Conservation (phyloP, 2,113 vertebrate genomes). For the Rhineura floridana region DNA sequence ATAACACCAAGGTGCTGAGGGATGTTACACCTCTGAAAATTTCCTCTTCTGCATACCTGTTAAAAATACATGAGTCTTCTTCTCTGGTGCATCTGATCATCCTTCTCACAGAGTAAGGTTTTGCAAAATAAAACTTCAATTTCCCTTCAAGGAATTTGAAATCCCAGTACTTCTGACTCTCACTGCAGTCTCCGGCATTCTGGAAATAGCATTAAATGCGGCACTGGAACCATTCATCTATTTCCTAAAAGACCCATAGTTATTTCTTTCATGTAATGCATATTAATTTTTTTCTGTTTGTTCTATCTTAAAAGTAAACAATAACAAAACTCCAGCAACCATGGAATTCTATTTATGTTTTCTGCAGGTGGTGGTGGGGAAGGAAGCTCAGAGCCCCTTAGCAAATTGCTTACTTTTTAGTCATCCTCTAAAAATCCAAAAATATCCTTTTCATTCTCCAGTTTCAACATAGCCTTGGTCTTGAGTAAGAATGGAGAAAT, state of each 20-base stretch:
- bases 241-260: conserved; percentile 16
- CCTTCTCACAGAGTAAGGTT: not conserved
- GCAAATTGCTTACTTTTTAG: not conserved
- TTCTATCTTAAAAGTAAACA: not conserved
- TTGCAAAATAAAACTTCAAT: not conserved
- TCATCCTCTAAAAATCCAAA: not conserved
- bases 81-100: not conserved
- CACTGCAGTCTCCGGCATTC: fast-evolving
- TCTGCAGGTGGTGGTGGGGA: not conserved
- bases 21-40: not conserved
- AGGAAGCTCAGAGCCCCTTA: not conserved
- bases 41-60: not conserved
- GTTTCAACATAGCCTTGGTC: conserved; percentile 4
- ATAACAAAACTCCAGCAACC: not conserved
- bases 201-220: conserved; percentile 11
- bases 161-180: not conserved
- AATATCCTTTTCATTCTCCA: not conserved
- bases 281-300: conserved; percentile 8
- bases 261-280: not conserved
- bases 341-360: not conserved
- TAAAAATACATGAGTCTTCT: not conserved
- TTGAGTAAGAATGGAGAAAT: not conserved
- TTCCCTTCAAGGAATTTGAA: not conserved
- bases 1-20: not conserved
- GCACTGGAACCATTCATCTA: conserved; percentile 16